Percentiles rank a stretch among this genome's conserved stretches.
These are phyloP conservation scores for Drosophila equinoxialis DNA, from an alignment of 1,140 invertebrate genomes.

Conservation along the genomic window DNA sequence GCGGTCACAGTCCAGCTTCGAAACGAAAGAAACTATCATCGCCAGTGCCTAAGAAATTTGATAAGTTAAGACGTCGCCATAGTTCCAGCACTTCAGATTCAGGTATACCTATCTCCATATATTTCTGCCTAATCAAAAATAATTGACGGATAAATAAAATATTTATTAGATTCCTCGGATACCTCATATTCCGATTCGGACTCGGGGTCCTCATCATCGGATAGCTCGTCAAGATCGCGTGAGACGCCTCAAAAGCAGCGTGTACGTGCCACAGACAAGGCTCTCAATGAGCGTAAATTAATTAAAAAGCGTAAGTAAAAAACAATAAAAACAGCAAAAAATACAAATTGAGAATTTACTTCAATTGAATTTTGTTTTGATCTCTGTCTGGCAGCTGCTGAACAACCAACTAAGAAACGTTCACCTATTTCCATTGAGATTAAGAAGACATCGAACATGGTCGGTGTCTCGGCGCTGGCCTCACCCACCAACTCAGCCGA, in stretches of 20 bases:
- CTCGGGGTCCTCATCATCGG: slow-evolving; percentile 85
- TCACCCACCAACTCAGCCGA: slow-evolving; percentile 75
- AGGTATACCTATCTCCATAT: slow-evolving; percentile 67
- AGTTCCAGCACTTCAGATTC: slow-evolving; percentile 83
- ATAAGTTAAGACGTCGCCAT: slow-evolving; percentile 61
- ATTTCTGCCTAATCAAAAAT: too few relatives aligned
- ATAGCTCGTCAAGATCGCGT: slow-evolving; percentile 82
- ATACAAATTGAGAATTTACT: background rate
- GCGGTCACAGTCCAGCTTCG: slow-evolving; percentile 63
- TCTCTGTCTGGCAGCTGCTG: slow-evolving; percentile 43
- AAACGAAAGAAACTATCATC: slow-evolving; percentile 70
- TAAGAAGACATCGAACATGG: slow-evolving; percentile 83
- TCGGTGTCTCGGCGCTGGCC: slow-evolving; percentile 83
- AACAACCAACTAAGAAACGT: slow-evolving; percentile 83
- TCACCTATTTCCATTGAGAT: slow-evolving; percentile 82
- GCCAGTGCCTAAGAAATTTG: slow-evolving; percentile 62
- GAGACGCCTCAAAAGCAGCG: slow-evolving; percentile 80
- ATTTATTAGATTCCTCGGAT: slow-evolving; percentile 82
- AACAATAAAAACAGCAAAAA: background rate
- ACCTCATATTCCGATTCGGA: slow-evolving; percentile 84
- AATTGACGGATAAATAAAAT: too few relatives aligned
- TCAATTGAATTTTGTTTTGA: background rate
- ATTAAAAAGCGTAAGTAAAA: slow-evolving; percentile 76
- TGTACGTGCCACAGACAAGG: slow-evolving; percentile 71
- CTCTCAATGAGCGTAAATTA: slow-evolving; percentile 84